Conservation (phyloP, 2,888 invertebrate species). For the Salticus scenicus region DNA sequence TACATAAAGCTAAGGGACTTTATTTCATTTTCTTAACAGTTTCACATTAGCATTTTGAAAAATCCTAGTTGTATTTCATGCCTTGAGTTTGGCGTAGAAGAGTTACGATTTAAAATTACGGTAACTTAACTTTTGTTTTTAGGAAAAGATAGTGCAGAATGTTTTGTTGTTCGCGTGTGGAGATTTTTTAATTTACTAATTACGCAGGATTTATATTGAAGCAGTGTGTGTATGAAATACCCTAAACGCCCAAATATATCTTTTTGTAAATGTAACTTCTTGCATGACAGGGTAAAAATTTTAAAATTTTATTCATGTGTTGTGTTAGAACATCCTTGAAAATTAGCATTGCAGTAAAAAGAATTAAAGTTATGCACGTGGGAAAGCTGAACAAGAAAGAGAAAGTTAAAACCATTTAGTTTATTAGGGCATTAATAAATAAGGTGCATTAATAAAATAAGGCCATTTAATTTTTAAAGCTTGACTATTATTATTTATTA, state of each 20-base stretch:
- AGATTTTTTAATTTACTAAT: conserved; percentile 2
- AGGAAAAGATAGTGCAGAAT: not conserved
- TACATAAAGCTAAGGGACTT: not conserved
- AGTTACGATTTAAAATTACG: conserved; percentile 12
- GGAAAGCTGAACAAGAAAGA: too few species aligned
- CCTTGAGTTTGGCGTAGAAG: not conserved
- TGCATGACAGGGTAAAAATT: not conserved
- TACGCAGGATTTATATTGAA: conserved; percentile 4
- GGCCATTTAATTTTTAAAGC: too few species aligned
- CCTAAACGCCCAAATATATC: not conserved
- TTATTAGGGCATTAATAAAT: too few species aligned
- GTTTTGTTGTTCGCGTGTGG: not conserved
- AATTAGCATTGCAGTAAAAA: too few species aligned
- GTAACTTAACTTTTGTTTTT: not conserved
- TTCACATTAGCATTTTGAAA: conserved; percentile 2
- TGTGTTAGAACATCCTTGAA: not conserved
- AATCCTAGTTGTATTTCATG: conserved; percentile 6
- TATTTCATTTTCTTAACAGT: conserved; percentile 11
- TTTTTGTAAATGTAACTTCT: not conserved
- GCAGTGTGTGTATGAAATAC: not conserved
- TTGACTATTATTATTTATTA: too few species aligned
- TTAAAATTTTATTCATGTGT: not conserved
- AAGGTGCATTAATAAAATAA: too few species aligned
- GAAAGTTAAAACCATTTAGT: too few species aligned
- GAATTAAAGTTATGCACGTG: too few species aligned